Percentiles rank a stretch among this genome's conserved stretches.
Conservation (phyloP, 2,888 invertebrate species). For the Trissoscelio sp. region DNA sequence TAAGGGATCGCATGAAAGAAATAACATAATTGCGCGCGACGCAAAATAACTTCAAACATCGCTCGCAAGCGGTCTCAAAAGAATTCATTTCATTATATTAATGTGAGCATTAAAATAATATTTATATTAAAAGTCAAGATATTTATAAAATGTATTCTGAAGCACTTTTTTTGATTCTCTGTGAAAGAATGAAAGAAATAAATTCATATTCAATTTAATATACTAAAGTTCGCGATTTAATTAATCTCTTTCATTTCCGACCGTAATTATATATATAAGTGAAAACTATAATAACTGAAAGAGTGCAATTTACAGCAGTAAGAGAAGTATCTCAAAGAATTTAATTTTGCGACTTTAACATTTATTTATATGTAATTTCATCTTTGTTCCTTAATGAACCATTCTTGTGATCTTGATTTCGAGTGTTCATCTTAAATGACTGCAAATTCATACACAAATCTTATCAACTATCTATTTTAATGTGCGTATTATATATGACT, state of each 20-base stretch:
- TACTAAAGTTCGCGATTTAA: constrained; percentile 61
- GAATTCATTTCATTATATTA: constrained; percentile 15
- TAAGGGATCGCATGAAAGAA: constrained; percentile 47
- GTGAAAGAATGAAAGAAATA: constrained; percentile 58
- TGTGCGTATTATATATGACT: constrained; percentile 11
- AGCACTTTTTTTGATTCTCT: constrained; percentile 37
- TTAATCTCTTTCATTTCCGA: constrained; percentile 64
- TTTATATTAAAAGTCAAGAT: constrained; percentile 23
- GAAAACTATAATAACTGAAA: constrained; percentile 64
- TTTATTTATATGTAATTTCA: constrained; percentile 59
- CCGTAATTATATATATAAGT: constrained; percentile 45
- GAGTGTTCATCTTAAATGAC: constrained; percentile 21
- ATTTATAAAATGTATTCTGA: constrained; percentile 39
- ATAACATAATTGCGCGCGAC: constrained; percentile 36
- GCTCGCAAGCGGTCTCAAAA: constrained; percentile 11
- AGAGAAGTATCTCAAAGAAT: constrained; percentile 57
- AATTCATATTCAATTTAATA: constrained; percentile 62
- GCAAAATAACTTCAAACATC: constrained; percentile 33
- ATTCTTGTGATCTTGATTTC: constrained; percentile 30
- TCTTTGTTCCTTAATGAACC: constrained; percentile 61
- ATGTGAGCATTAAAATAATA: constrained; percentile 18
- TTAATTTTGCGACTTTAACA: constrained; percentile 61
- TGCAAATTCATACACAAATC: constrained; percentile 30
- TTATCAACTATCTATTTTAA: constrained; percentile 52
- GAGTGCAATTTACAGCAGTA: constrained; percentile 64